Evolutionary conservation across 2,888 invertebrate species (phyloP), one percentile per base, ranked within the genome.

Genomic region (Cephus pulcher): DNA sequence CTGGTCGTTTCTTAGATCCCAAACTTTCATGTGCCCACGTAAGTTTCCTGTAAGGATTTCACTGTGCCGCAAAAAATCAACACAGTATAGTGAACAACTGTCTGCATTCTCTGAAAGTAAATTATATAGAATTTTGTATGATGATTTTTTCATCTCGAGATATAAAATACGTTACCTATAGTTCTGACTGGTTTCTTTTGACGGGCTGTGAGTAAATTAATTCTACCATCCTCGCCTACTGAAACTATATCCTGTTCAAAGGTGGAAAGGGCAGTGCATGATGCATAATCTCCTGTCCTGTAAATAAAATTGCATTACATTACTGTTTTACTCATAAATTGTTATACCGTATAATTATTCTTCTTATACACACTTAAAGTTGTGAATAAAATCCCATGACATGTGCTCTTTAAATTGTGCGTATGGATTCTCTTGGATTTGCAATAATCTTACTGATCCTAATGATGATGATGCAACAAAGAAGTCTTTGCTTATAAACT

Each of bases 21-120:
- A 98, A 79, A 97, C 94, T 90, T 98, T 97, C 93, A 98, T 95
- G 86, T 97, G 96, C 0, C 98, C 98, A 88, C 97, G 92, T n/a
- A 96, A 93, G 91, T 98, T 98, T 32, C 97, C 96, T 0, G 97
- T 96, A 73, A 98, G 93, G 34, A 97, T 93, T 93, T 97, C 94
- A 84, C 93, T 93, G 86, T 94, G 94, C 82, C 95, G 96, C 33
- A 97, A 92, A 90, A 96, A 98, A 84, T 94, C 94, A 0, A 97
- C 94, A 78, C 96, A 95, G 87, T 96, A 95, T 74, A 98, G 90
- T 0, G 97, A 95, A 88, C 97, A 96, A 89, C 97, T 97, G 88
- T 97, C 98, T 0, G 96, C 96, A 81, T 94, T 94, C 71, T 94
- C 94, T 94, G 87, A 34, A 91, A 91, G 78, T 80, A 73, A 76